These are phyloP conservation scores for Sitta europaea DNA, from an alignment of 2,113 vertebrate species.

Conservation along the genomic window DNA sequence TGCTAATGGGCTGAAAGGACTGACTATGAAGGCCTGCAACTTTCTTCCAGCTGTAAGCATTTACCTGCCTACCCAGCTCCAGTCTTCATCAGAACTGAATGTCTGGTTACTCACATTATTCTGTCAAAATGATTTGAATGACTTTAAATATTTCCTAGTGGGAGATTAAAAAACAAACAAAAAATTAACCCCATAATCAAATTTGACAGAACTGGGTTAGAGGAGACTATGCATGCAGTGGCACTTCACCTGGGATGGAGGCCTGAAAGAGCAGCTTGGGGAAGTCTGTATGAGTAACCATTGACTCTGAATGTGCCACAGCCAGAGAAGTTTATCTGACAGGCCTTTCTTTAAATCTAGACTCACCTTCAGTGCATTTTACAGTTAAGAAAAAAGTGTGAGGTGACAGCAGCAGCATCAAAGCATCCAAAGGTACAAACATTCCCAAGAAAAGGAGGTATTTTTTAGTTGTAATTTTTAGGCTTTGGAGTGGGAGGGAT, in stretches of 20 bases:
- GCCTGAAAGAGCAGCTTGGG: neutral
- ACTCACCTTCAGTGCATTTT: neutral
- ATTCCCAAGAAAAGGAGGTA: neutral
- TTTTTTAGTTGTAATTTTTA: neutral
- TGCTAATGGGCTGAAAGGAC: neutral
- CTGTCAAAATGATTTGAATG: neutral
- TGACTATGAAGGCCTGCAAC: neutral
- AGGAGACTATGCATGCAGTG: neutral
- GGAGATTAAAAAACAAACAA: neutral
- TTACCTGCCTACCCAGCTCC: neutral
- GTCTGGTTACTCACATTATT: neutral
- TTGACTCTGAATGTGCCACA: neutral
- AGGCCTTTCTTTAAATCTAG: neutral
- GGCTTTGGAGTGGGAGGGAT: neutral
- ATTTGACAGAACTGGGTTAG: neutral
- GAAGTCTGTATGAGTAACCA: neutral
- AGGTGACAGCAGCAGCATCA: neutral
- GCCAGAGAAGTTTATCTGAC: neutral
- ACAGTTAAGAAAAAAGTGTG: neutral
- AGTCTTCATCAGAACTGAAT: neutral
- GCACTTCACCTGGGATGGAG: accelerated
- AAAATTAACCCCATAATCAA: neutral
- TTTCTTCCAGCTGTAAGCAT: neutral
- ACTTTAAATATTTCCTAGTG: neutral
- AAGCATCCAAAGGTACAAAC: neutral